These are phyloP conservation scores for Phalacrocorax brasilianus DNA, from an alignment of 2,113 vertebrate genomes.

Conservation along the genomic window DNA sequence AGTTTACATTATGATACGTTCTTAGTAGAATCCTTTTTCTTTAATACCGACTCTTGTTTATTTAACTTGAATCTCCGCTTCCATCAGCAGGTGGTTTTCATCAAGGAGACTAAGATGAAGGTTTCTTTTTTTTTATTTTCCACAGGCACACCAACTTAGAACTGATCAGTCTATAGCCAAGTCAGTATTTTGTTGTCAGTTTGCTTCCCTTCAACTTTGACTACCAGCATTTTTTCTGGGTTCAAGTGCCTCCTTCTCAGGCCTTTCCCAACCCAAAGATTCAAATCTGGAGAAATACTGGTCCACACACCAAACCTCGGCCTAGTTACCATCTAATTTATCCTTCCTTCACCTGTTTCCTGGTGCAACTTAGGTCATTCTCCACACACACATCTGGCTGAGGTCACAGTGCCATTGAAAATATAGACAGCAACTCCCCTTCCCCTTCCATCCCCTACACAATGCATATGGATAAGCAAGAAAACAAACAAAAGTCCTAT, in stretches of 20 bases:
- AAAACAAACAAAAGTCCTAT: not conserved
- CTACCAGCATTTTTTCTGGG: not conserved
- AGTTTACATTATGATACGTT: not conserved
- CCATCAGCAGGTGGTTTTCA: not conserved
- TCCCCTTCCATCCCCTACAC: not conserved
- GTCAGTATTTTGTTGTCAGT: not conserved
- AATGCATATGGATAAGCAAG: not conserved
- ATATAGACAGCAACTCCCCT: not conserved
- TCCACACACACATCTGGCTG: not conserved
- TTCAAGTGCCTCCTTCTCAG: not conserved
- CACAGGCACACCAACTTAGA: not conserved
- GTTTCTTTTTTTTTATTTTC: not conserved
- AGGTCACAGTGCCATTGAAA: not conserved
- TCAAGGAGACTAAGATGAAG: not conserved
- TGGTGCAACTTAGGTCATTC: not conserved
- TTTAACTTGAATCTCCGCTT: not conserved
- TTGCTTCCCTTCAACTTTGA: not conserved
- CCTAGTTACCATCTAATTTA: not conserved
- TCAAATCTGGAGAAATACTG: not conserved
- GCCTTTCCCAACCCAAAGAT: not conserved
- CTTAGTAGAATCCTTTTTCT: not conserved
- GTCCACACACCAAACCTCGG: not conserved
- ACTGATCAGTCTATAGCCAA: not conserved
- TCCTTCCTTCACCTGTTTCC: not conserved
- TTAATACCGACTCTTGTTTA: not conserved